Evolutionary conservation across 2,797 vertebrate genomes (phyloP).

Genomic region (Myripristis murdjan): DNA sequence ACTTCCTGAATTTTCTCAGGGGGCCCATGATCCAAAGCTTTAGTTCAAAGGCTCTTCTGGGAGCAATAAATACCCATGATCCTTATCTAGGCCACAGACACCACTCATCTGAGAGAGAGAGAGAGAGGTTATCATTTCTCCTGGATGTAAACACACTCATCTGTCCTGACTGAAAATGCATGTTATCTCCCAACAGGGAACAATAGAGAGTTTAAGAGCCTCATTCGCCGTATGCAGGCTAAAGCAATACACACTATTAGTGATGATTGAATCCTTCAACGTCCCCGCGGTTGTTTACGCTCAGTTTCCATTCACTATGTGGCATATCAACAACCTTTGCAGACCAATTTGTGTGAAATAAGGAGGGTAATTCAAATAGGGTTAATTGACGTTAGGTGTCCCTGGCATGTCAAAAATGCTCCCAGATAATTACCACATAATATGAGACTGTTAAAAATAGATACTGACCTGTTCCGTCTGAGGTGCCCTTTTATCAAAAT

Average conservation of each 20-base stretch:
- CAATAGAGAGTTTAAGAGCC: slow-evolving; percentile 21
- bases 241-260: slow-evolving; percentile 28
- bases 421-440: slow-evolving; percentile 19
- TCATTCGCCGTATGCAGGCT: slow-evolving; percentile 4
- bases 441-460: slow-evolving; percentile 33
- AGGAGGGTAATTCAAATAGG: too few species aligned
- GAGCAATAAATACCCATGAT: slow-evolving; percentile 74
- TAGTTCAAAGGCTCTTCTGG: slow-evolving; percentile 54
- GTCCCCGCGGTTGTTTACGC: background rate
- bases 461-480: slow-evolving; percentile 9
- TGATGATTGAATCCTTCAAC: slow-evolving; percentile 26
- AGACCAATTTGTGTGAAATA: background rate
- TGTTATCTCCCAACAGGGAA: slow-evolving; percentile 53
- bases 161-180: slow-evolving; percentile 40
- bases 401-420: slow-evolving; percentile 17
- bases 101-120: slow-evolving; percentile 37
- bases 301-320: background rate
- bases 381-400: slow-evolving; percentile 18
- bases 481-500: slow-evolving; percentile 60
- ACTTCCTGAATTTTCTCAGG: slow-evolving; percentile 56
- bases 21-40: slow-evolving; percentile 59
- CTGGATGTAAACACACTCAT: slow-evolving; percentile 45
- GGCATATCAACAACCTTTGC: background rate
- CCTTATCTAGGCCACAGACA: slow-evolving; percentile 59
- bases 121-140: slow-evolving; percentile 48